phyloP scores from a whole-genome alignment of 1,140 invertebrate species.

The Zaprionus ornatus region DNA sequence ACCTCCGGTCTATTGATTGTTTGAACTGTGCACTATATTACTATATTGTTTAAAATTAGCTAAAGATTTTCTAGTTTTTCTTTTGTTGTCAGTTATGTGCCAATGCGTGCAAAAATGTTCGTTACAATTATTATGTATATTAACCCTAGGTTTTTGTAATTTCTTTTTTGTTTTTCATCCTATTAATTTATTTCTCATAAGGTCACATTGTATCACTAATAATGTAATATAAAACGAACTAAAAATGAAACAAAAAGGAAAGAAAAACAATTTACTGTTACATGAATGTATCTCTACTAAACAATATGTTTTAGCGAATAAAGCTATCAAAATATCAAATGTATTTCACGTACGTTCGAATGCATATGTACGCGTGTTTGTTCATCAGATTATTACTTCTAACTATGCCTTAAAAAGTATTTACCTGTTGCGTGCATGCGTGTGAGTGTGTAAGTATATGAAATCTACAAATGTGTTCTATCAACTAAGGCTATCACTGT shows the following conservation, averaged over 20 bases:
- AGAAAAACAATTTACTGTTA: conserved; percentile 42
- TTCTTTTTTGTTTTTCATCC: conserved; percentile 41
- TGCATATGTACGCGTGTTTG: background rate
- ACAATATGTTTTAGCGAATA: conserved; percentile 49
- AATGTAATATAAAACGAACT: conserved; percentile 64
- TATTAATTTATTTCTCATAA: conserved; percentile 62
- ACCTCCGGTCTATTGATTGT: background rate
- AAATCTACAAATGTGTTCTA: conserved; percentile 30
- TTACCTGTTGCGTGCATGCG: conserved; percentile 48
- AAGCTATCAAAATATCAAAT: conserved; percentile 72
- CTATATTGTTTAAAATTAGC: conserved; percentile 50
- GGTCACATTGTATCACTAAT: conserved; percentile 78
- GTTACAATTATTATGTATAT: conserved; percentile 59
- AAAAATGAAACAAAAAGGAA: conserved; percentile 42
- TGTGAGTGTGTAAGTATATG: conserved; percentile 27
- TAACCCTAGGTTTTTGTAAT: conserved; percentile 58
- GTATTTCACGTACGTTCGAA: conserved; percentile 28
- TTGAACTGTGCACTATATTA: conserved; percentile 22
- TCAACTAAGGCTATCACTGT: conserved; percentile 45
- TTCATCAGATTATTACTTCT: conserved; percentile 41
- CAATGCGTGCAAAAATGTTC: conserved; percentile 72
- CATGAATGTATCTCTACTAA: conserved; percentile 25
- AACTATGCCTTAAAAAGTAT: conserved; percentile 57
- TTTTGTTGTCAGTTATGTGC: conserved; percentile 53
- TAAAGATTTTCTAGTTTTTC: conserved; percentile 55